Evolutionary conservation across 2,888 invertebrate genomes (phyloP), one percentile per base, ranked within the genome.

Genomic region (Rhorus exstirpatorius): DNA sequence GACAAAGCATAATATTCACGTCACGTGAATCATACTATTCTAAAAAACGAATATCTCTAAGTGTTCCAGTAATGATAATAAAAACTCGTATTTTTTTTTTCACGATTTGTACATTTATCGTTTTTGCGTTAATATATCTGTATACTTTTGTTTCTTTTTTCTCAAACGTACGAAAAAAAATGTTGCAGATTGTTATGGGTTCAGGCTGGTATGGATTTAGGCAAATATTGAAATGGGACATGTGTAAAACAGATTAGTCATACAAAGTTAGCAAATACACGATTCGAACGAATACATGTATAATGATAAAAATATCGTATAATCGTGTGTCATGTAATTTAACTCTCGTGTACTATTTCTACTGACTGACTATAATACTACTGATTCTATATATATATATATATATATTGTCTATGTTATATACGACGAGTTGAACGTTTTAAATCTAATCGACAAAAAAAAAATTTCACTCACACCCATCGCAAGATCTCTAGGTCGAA

Each of bases 331-430:
- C 26, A 70, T 70, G 60, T 75, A 85, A 86, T 84, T 76, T 85
- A 88, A 90, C 89, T 89, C 86, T 89, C 31, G 31, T 87, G 81
- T 89, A 89, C 90, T 90, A 89, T 89, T 90, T 91, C 75, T 76
- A 76, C 75, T 24, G 46, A 90, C 91, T 76, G 84, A 85, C 89
- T 89, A 85, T 89, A 88, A 88, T 89, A 89, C 89, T 91, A 90
- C 80, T 75, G 89, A 88, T 85, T 89, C n/a, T n/a, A n/a, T n/a
- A n/a, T n/a, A n/a, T n/a, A n/a, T n/a, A n/a, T 90, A 90, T 89
- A 19, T 86, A 63, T 78, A 68, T 63, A 82, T 82, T 4, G 58
- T 85, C 84, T 84, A 84, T 83, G 82, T 19, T 38, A 46, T 1
- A 44, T 60, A 79, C 75, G 83, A 78, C 65, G 72, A 72, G 26